phyloP scores from a whole-genome alignment of 2,113 vertebrate genomes.

The Seriola aureovittata region DNA sequence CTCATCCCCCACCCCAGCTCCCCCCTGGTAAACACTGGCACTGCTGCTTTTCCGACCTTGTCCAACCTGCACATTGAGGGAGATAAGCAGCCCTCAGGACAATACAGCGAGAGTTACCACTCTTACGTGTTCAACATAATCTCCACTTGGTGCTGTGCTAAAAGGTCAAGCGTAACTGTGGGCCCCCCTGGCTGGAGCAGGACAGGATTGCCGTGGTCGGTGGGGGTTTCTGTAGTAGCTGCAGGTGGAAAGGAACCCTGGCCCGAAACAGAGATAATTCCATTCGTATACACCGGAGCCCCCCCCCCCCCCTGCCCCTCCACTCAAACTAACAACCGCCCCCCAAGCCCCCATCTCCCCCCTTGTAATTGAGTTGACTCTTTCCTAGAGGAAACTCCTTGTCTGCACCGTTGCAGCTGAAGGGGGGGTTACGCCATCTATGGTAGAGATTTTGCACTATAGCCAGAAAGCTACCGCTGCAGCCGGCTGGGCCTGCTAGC shows the following conservation, averaged over 20 bases:
- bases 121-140: conserved; percentile 69
- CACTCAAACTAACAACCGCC: neutral
- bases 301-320: neutral
- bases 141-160: conserved; percentile 56
- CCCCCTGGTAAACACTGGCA: conserved; percentile 67
- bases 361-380: conserved; percentile 45
- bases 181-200: neutral
- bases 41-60: conserved; percentile 68
- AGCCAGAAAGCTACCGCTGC: conserved; percentile 6
- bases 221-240: conserved; percentile 63
- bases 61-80: conserved; percentile 71
- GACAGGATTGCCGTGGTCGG: conserved; percentile 19
- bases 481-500: conserved; percentile 35
- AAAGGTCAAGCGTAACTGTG: conserved; percentile 75
- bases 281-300: neutral
- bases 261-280: conserved; percentile 34
- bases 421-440: neutral
- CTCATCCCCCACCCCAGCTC: neutral
- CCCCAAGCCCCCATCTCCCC: neutral
- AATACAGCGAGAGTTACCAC: conserved; percentile 32
- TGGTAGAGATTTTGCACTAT: neutral
- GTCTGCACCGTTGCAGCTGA: conserved; percentile 6
- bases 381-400: conserved; percentile 23
- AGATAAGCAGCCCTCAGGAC: conserved; percentile 81
- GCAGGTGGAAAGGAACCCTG: conserved; percentile 57